phyloP scores from a whole-genome alignment of 2,888 invertebrate species.

The Brachypterus glaber region DNA sequence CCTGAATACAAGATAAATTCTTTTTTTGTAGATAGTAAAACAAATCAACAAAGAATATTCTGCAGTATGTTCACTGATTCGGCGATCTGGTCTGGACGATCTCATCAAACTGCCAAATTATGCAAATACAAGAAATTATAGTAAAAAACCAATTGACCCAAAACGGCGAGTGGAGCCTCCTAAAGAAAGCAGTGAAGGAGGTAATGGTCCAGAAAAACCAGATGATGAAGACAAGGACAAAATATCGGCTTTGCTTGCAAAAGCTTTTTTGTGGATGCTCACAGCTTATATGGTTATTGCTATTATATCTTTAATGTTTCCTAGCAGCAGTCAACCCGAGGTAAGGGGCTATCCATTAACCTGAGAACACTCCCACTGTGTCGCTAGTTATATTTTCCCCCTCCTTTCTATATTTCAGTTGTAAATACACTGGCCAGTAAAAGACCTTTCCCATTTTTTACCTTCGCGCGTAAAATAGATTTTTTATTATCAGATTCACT shows the following conservation, averaged over 20 bases:
- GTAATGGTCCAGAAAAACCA: slow-evolving; percentile 25
- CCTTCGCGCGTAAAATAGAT: no score
- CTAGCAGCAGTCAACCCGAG: slow-evolving; percentile 64
- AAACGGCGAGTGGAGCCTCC: slow-evolving; percentile 21
- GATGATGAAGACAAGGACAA: slow-evolving; percentile 59
- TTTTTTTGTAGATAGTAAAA: slow-evolving; percentile 16
- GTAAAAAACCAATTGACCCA: slow-evolving; percentile 24
- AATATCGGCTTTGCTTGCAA: slow-evolving; percentile 60
- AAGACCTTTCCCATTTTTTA: no score
- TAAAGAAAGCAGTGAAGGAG: slow-evolving; percentile 15
- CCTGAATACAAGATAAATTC: no score
- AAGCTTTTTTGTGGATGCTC: slow-evolving; percentile 71
- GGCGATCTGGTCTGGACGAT: slow-evolving; percentile 44
- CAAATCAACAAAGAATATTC: slow-evolving; percentile 45
- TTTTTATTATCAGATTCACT: no score
- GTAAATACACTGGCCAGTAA: no score
- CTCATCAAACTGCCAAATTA: slow-evolving; percentile 31
- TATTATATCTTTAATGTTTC: slow-evolving; percentile 61
- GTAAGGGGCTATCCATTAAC: slow-evolving; percentile 36
- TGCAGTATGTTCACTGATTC: slow-evolving; percentile 46
- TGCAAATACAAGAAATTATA: slow-evolving; percentile 25
- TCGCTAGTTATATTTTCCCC: neutral
- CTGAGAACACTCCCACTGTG: neutral
- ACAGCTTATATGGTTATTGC: slow-evolving; percentile 65
- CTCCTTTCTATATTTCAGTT: no score